Percentiles rank a stretch among this genome's conserved stretches.
phyloP scores from a whole-genome alignment of 2,113 vertebrate genomes.

The Xyrauchen texanus region DNA sequence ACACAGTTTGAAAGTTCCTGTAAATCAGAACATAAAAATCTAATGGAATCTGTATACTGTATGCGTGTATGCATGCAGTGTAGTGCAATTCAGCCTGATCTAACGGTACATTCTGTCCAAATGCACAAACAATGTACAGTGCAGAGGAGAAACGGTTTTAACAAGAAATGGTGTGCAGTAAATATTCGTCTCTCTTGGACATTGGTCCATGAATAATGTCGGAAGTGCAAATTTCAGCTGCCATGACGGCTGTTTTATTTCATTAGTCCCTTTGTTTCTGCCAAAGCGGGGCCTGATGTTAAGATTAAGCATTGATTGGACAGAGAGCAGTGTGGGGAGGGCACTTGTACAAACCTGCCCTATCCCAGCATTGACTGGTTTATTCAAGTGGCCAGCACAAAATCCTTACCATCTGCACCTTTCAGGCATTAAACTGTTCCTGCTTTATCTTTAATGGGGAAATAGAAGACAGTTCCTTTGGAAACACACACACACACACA shows the following conservation, averaged over 20 bases:
- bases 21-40: no score
- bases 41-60: no score
- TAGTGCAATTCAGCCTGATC: no score
- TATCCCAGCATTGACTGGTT: slow-evolving; percentile 31
- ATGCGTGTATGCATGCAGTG: no score
- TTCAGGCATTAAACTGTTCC: slow-evolving; percentile 47
- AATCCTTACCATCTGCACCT: slow-evolving; percentile 39
- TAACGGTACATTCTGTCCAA: no score
- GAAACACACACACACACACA: slow-evolving; percentile 43
- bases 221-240: slow-evolving; percentile 42
- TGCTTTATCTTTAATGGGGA: slow-evolving; percentile 53
- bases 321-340: background rate
- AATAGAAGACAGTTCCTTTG: slow-evolving; percentile 52
- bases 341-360: background rate
- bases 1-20: no score
- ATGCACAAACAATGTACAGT: no score
- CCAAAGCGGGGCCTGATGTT: slow-evolving; percentile 32
- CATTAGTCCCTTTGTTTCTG: slow-evolving; percentile 36
- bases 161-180: background rate
- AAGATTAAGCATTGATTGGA: slow-evolving; percentile 8
- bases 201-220: slow-evolving; percentile 38
- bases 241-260: slow-evolving; percentile 45
- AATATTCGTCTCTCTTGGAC: slow-evolving; percentile 26
- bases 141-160: no score
- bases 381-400: slow-evolving; percentile 35